phyloP scores from a whole-genome alignment of 1,140 invertebrate species.

The Euura lappo region DNA sequence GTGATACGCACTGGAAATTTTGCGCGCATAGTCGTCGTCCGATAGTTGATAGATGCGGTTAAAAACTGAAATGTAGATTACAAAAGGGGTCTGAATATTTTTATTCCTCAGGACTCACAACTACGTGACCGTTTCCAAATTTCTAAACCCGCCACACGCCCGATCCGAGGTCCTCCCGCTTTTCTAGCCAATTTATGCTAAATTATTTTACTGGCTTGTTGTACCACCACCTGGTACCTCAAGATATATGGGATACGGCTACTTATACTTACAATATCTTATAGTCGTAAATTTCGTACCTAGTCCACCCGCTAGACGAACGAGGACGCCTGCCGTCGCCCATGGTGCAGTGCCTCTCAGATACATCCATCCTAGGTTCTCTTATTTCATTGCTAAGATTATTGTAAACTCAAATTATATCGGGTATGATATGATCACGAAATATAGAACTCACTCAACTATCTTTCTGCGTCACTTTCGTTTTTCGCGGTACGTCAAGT shows the following conservation, averaged over 20 bases:
- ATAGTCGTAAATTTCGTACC: background rate
- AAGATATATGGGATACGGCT: conserved; percentile 5
- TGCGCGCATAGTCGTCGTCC: too few species aligned
- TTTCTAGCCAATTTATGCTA: conserved; percentile 6
- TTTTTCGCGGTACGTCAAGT: too few species aligned
- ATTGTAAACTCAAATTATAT: too few species aligned
- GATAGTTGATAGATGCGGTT: too few species aligned
- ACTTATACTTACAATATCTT: conserved; percentile 6
- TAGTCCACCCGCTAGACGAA: background rate
- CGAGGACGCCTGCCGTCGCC: background rate
- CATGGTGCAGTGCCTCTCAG: background rate
- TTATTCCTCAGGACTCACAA: background rate
- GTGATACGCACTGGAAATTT: conserved; percentile 6
- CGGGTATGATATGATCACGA: too few species aligned
- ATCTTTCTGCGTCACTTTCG: too few species aligned
- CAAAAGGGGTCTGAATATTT: background rate
- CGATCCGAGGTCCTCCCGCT: conserved; percentile 12
- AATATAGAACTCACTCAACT: too few species aligned
- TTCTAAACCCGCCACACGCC: background rate
- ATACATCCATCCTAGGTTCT: too few species aligned
- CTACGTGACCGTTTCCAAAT: background rate
- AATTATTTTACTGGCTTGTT: conserved; percentile 5
- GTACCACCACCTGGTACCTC: background rate
- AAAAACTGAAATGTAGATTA: too few species aligned
- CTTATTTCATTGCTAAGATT: too few species aligned